These are phyloP conservation scores for Solenodon paradoxus DNA, from an alignment of 2,113 vertebrate genomes.

Conservation along the genomic window DNA sequence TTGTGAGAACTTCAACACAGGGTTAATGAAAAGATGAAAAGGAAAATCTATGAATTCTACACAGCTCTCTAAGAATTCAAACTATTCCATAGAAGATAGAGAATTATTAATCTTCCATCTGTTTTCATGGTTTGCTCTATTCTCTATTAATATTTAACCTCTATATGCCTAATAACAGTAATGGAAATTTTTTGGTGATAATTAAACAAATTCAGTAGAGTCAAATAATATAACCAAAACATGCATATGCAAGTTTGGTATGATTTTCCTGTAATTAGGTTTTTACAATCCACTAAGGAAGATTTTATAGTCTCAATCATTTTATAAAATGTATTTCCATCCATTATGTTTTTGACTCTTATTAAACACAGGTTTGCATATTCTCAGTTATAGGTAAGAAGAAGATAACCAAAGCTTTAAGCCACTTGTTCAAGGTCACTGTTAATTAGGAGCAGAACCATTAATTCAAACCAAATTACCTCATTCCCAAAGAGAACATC, in stretches of 20 bases:
- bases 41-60: not conserved
- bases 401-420: not conserved
- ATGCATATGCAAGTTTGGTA: not conserved
- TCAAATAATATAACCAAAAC: not conserved
- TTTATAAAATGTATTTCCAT: not conserved
- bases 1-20: not conserved
- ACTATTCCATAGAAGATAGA: not conserved
- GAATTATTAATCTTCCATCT: not conserved
- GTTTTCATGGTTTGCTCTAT: not conserved
- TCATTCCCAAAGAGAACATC: not conserved
- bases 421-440: not conserved
- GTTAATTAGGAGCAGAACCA: not conserved
- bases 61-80: not conserved
- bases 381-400: not conserved
- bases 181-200: not conserved
- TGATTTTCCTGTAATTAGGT: not conserved
- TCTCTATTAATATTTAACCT: not conserved
- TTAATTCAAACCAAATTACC: not conserved
- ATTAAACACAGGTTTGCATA: not conserved
- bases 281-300: not conserved
- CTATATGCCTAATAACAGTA: not conserved
- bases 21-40: constrained; percentile 46
- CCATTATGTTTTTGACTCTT: not conserved
- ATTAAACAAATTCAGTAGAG: not conserved
- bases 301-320: no score